Evolutionary conservation across 92 coral and sea anemone species (phyloP), one percentile per base, ranked within the genome.

Genomic region (Bergia sp.): DNA sequence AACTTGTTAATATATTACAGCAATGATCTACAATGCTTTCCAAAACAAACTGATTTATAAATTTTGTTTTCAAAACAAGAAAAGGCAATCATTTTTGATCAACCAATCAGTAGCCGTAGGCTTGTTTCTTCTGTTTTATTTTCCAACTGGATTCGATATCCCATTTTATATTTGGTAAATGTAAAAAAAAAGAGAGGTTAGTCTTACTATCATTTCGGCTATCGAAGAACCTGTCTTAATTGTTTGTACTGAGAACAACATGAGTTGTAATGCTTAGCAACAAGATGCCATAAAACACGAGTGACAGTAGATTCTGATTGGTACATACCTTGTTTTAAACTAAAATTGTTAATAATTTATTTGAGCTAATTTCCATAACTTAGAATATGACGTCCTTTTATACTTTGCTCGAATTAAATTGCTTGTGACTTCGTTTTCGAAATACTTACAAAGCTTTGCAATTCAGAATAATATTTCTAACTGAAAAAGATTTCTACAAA

Each of bases 301-400:
- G 40, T 6, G 65, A 84, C 50, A 37, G 5, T 21, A 12, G 57
- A 3, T 69, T 84, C 44, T 84, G 87, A 84, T 84, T 84, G 87
- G 87, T 45, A 5, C 53, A 37, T 44, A 10, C 16, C 21, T 50
- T 69, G 5, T 67, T 84, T 43, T 47, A 47, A 84, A 84, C n/a
- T 84, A 61, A 72, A 84, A 84, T 47, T 84, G 87, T 84, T 71
- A 84, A 84, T 84, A 84, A 84, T 84, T 84, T 84, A 84, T 84
- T 84, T 84, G 18, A 45, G 79, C 23, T 84, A 71, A 84, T 84
- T 84, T 84, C 79, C 87, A 84, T 84, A 84, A 69, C 36, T 36
- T 45, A 29, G 77, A 84, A 84, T 72, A 47, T 71, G 44, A 72
- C 73, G 49, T 80, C 71, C 85, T 11, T 3, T 53, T 23, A 43